These are phyloP conservation scores for Schizopygopsis malacanthus DNA, from an alignment of 2,797 vertebrate genomes.

Conservation along the genomic window DNA sequence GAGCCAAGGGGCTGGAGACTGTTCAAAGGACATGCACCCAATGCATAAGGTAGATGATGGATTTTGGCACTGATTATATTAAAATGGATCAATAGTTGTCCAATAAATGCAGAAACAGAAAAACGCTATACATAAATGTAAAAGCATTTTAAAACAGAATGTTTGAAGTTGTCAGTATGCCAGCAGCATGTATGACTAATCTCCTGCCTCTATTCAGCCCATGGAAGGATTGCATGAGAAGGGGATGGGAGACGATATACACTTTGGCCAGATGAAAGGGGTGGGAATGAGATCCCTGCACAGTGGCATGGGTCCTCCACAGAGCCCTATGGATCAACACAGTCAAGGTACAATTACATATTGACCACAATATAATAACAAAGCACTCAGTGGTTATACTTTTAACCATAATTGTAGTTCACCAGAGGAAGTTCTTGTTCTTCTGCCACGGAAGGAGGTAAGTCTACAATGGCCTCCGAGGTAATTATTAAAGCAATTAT, in stretches of 20 bases:
- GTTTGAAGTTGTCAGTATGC: neutral
- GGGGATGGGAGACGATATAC: constrained; percentile 89
- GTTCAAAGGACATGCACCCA: constrained; percentile 87
- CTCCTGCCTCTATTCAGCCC: constrained; percentile 74
- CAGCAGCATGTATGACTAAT: neutral
- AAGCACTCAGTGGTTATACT: neutral
- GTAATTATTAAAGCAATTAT: neutral
- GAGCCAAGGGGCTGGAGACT: constrained; percentile 86
- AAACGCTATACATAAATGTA: neutral
- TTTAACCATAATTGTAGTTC: constrained; percentile 15
- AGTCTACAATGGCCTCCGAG: neutral
- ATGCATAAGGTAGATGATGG: constrained; percentile 89
- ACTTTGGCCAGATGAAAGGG: constrained; percentile 93
- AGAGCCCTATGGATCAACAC: constrained; percentile 98
- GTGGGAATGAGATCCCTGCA: constrained; percentile 91
- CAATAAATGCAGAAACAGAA: neutral
- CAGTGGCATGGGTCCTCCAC: constrained; percentile 95
- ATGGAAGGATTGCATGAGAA: constrained; percentile 95
- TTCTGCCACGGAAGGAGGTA: neutral
- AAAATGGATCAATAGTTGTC: neutral
- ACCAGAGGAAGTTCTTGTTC: neutral
- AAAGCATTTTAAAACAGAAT: neutral
- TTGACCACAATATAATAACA: constrained; percentile 11
- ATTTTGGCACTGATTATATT: neutral
- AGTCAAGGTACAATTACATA: constrained; percentile 86